Evolutionary conservation across 2,797 vertebrate species (phyloP), one percentile per base, ranked within the genome.

Genomic region (Pteropus rufus): DNA sequence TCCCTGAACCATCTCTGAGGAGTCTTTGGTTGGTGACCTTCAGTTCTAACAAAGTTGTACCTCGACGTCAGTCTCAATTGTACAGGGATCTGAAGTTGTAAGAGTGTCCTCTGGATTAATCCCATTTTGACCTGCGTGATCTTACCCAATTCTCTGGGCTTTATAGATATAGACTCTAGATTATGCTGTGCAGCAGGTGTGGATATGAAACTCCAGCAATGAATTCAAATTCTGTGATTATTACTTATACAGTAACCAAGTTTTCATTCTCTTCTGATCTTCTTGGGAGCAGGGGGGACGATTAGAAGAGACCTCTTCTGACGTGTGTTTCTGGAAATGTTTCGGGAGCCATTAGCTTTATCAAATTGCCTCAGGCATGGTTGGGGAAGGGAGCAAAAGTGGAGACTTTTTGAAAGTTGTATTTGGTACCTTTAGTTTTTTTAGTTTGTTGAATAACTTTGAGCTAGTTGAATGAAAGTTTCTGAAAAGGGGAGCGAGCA

Each of bases 271-370:
- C 65, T 72, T 95, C 39, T 11, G 21, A 64, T 31, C 18, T 23
- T 31, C 18, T 23, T 85, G 65, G 16, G 46, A 44, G 23, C 24
- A 60, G 82, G 10, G 76, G 3, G 44, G 46, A 44, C 1, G 23
- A 79, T 91, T 76, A 95, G 36, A 79, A 82, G 60, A 91, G 69
- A 88, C 16, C 11, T 60, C 36, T 88, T 94, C 70, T 91, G n/a
- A 64, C 62, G 72, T 94, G 56, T 93, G 72, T 92, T 90, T 90
- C 69, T 88, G 90, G 80, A 92, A 92, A 60, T 76, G 31, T 46
- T 72, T 46, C 93, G 92, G 46, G 21, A 96, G 31, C 46, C 84
- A 82, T 87, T 92, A 88, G 60, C 34, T 94, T 86, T 91, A 73
- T 91, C 54, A 81, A 23, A 90, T 4, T 87, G 2, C 60, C 46